Base-by-base conservation (phyloP, 2,113 vertebrate genomes). In the Archocentrus centrarchus region DNA sequence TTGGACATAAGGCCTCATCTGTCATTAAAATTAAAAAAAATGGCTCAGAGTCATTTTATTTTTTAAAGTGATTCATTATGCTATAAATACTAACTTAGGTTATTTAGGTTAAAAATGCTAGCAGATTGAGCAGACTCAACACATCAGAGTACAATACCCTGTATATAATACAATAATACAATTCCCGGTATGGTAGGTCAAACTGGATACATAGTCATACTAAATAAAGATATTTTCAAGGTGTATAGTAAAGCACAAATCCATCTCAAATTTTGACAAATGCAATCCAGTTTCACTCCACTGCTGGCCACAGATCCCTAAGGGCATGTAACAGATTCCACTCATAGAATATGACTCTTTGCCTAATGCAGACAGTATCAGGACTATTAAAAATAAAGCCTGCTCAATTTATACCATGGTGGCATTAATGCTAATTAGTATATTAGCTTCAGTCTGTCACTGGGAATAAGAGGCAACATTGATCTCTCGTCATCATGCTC, bases 401-500 rank as follows among this genome's bases (percentile, higher is more conserved):
- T 3, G 17, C 70, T 88, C 83, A 88, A 64, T 92, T 89, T 63
- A 78, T 83, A 87, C 86, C 80, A 83, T 2, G 15, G 61, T 84
- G 73, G 87, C 84, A 92, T 93, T 92, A 90, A 86, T 73, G 57
- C 81, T 92, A 94, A 95, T 92, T 90, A 93, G 86, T 88, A 82
- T 93, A 93, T 93, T 94, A 88, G 89, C 89, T 92, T 93, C 86
- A 88, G 85, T 75, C 80, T 91, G 93, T 93, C 87, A 92, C 77
- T 82, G 78, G 84, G 92, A 93, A 90, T 92, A 89, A 86, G 82
- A 88, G 73, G 76, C 83, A 62, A 86, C 90, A 92, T 90, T 95
- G 93, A 94, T 93, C 91, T 91, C 85, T 87, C 81, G 87, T 93
- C 90, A 91, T 91, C 76, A 77, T 77, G 64, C 75, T 90, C 79